Evolutionary conservation across 2,797 vertebrate species (phyloP).

Genomic region (Sarcoramphus papa): DNA sequence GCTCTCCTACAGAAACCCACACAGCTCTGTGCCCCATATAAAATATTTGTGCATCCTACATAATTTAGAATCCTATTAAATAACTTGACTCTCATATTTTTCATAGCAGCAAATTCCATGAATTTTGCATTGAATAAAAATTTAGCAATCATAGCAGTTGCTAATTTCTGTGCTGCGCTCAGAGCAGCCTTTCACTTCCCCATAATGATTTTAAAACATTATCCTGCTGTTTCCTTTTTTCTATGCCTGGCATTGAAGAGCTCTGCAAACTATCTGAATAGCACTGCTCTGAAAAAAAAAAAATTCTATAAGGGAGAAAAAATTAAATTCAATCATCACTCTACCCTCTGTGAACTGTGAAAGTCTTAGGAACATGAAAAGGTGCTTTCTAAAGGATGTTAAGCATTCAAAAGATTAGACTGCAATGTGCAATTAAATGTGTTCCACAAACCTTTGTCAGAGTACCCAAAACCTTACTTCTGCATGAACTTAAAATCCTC

Average conservation of each 20-base stretch:
- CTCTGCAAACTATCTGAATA: conserved; percentile 49
- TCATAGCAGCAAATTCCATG: conserved; percentile 30
- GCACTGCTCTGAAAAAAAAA: not conserved
- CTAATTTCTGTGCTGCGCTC: conserved; percentile 52
- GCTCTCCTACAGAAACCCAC: not conserved
- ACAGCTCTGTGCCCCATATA: not conserved
- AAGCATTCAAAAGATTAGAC: conserved; percentile 46
- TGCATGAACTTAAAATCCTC: conserved; percentile 47
- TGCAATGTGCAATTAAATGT: conserved; percentile 11
- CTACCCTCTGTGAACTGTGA: conserved; percentile 56
- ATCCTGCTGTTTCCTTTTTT: conserved; percentile 59
- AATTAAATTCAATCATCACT: conserved; percentile 59
- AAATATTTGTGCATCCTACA: conserved; percentile 31
- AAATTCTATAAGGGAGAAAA: conserved; percentile 27
- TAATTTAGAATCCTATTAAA: conserved; percentile 41
- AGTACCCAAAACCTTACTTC: conserved; percentile 48
- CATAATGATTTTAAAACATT: conserved; percentile 60
- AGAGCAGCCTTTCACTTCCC: conserved; percentile 53
- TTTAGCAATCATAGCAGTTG: conserved; percentile 42
- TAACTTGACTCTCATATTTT: not conserved
- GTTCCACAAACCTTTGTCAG: conserved; percentile 50
- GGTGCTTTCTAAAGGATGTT: conserved; percentile 50
- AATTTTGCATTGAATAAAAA: conserved; percentile 47
- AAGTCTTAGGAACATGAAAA: conserved; percentile 57
- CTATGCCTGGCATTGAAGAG: conserved; percentile 49